Evolutionary conservation across 2,888 invertebrate species (phyloP), one percentile per base, ranked within the genome.

Genomic region (Drosophila lacicola): DNA sequence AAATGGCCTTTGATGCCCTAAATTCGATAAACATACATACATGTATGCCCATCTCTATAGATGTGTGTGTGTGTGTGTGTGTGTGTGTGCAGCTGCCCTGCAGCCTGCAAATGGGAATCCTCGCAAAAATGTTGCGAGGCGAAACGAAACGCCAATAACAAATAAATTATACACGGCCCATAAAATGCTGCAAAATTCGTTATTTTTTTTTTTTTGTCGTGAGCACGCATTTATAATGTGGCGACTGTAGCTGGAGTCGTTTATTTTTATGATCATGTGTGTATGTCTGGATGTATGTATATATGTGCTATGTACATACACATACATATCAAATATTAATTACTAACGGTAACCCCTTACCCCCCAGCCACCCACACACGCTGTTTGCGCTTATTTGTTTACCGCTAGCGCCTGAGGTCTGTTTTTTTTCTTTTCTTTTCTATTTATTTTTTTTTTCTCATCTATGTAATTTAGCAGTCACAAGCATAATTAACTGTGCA

Each of bases 1-100:
- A 82, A 83, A 77, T 88, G 86, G 88, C 83, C 86, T 88, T 80
- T 88, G 81, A 77, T 84, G 86, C 86, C 88, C 84, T 88, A 84
- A 83, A 76, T 78, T 80, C 77, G 65, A 57, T 62, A 71, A 67
- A 78, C 25, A 69, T 65, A 69, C 62, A 46, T 1, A 78, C 47
- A 50, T 45, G 34, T 49, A 39, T 54, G 29, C 17, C 45, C 34
- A 37, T 44, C 54, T 19, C 8, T 49, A 33, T 13, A 47, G 5
- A 41, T 44, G 11, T 13, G 4, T 44, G 11, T 50, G 14, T 29
- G 9, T 57, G 36, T 37, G 36, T 37, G 29, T 46, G 33, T 39
- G 25, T 54, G 13, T 14, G 21, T 21, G 17, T 60, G 42, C 53
- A 53, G 51, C 58, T 60, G 45, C 71, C 49, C 62, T 57, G 62